Evolutionary conservation across 2,888 invertebrate species (phyloP).

Genomic region (Acanthosepion esculentum): DNA sequence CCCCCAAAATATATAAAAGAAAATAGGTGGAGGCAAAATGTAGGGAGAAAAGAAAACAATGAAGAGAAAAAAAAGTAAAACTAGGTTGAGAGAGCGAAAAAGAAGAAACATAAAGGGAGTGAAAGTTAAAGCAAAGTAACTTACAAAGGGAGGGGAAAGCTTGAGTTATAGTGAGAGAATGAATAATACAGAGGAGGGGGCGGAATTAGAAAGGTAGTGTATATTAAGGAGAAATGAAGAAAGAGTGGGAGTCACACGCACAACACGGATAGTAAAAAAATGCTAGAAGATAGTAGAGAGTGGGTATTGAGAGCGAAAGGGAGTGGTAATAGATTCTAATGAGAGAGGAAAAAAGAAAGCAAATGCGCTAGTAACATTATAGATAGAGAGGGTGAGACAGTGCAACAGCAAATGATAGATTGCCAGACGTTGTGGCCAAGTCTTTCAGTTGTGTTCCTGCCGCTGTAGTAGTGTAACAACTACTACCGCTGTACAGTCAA

Average conservation of each 20-base stretch:
- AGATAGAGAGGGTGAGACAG: not conserved
- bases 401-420: not conserved
- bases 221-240: not conserved
- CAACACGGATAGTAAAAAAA: not conserved
- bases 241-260: not conserved
- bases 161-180: not conserved
- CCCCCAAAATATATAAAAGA: too few relatives aligned
- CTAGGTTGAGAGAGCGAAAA: not conserved
- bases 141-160: not conserved
- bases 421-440: not conserved
- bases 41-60: not conserved
- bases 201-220: not conserved
- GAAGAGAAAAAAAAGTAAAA: not conserved
- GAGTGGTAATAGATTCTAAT: not conserved
- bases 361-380: not conserved
- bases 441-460: not conserved
- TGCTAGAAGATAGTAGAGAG: not conserved
- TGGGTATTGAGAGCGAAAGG: not conserved
- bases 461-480: not conserved
- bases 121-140: too few relatives aligned
- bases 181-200: not conserved
- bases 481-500: constrained; percentile 22
- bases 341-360: not conserved
- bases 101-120: not conserved
- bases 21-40: not conserved